Percentiles rank a stretch among this genome's conserved stretches.
phyloP scores from a whole-genome alignment of 1,140 invertebrate species.

The Drosophila kanapiae region DNA sequence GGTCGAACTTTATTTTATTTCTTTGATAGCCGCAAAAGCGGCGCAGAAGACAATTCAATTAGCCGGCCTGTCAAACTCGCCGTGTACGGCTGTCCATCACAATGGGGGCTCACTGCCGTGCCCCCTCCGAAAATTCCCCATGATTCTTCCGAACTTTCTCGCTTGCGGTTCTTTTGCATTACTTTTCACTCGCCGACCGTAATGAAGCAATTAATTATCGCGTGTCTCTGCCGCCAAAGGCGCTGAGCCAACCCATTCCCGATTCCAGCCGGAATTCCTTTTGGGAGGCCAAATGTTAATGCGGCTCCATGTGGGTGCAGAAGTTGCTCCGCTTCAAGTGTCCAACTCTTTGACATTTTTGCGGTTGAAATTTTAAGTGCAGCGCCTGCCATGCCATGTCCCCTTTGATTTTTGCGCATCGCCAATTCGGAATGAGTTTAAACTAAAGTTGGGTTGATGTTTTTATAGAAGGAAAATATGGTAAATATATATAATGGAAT shows the following conservation, averaged over 20 bases:
- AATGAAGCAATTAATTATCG: constrained; percentile 82
- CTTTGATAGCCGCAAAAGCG: constrained; percentile 38
- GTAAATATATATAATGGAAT: too few relatives aligned
- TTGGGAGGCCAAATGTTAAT: constrained; percentile 67
- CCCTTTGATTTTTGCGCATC: constrained; percentile 27
- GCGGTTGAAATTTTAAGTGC: constrained; percentile 79
- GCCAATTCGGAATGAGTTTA: constrained; percentile 7
- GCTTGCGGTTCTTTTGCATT: constrained; percentile 36
- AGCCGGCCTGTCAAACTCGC: constrained; percentile 73
- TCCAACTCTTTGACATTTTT: constrained; percentile 82
- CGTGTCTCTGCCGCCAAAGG: constrained; percentile 11
- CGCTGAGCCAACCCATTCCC: constrained; percentile 26
- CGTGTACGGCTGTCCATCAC: constrained; percentile 56
- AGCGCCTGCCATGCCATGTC: background rate
- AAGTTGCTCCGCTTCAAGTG: constrained; percentile 70
- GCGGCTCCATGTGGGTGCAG: constrained; percentile 49
- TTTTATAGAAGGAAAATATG: background rate
- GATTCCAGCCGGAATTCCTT: constrained; percentile 39
- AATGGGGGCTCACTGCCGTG: background rate
- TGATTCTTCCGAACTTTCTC: constrained; percentile 19
- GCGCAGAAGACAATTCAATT: constrained; percentile 75
- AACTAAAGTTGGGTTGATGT: background rate
- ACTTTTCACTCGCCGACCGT: constrained; percentile 53
- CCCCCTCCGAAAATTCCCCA: constrained; percentile 1
- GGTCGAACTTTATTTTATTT: constrained; percentile 34